Evolutionary conservation across 2,888 invertebrate species (phyloP).

Genomic region (Leucophora obtusa): DNA sequence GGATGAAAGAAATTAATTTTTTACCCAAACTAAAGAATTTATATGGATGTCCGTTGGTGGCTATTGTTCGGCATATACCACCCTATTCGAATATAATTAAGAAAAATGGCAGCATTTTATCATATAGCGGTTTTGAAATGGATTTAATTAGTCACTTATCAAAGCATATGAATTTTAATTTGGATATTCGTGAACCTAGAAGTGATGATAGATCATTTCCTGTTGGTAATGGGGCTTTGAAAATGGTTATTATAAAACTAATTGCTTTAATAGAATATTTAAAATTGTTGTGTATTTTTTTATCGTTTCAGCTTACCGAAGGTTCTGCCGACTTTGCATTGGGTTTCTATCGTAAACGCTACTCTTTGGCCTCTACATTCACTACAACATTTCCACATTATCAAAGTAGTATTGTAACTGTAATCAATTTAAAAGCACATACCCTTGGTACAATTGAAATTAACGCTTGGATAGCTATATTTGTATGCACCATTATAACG

Average conservation of each 20-base stretch:
- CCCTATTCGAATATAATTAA: conserved; percentile 63
- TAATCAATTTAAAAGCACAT: conserved; percentile 61
- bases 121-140: conserved; percentile 68
- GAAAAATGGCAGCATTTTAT: conserved; percentile 8
- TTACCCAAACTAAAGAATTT: conserved; percentile 70
- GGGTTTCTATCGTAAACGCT: conserved; percentile 68
- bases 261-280: neutral
- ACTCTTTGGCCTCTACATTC: neutral
- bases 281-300: neutral
- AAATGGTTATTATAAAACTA: conserved; percentile 66
- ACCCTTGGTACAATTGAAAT: conserved; percentile 66
- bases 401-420: conserved; percentile 66
- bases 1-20: conserved; percentile 63
- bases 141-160: conserved; percentile 66
- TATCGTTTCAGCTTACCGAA: conserved; percentile 56
- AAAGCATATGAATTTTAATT: conserved; percentile 67
- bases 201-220: conserved; percentile 18
- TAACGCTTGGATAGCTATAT: conserved; percentile 63
- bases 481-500: neutral
- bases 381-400: conserved; percentile 69
- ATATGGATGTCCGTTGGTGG: conserved; percentile 68
- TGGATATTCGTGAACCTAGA: conserved; percentile 44
- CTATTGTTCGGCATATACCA: conserved; percentile 63
- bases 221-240: conserved; percentile 28
- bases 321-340: conserved; percentile 65